Evolutionary conservation across 2,113 vertebrate species (phyloP).

Genomic region (Carassius carassius): DNA sequence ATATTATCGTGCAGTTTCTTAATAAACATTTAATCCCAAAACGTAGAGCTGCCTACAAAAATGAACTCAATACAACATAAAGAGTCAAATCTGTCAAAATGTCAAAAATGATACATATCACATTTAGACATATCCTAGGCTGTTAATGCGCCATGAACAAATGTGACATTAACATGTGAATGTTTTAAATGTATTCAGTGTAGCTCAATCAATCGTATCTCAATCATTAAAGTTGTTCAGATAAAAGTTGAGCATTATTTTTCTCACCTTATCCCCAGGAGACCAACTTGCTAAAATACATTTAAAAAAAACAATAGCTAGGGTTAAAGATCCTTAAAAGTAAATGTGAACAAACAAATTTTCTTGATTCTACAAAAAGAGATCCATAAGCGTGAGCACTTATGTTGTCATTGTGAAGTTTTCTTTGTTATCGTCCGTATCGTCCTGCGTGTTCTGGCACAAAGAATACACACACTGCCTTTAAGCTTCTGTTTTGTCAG

Average conservation of each 20-base stretch:
- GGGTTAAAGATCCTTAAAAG: not conserved
- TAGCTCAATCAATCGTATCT: not conserved
- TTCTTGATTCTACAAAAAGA: not conserved
- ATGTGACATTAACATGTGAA: not conserved
- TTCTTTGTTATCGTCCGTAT: conserved; percentile 5
- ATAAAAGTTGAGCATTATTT: not conserved
- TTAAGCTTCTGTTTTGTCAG: conserved; percentile 55
- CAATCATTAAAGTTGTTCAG: not conserved
- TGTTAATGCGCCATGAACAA: not conserved
- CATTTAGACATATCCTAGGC: too few relatives aligned
- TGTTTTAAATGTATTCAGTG: not conserved
- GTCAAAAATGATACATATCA: too few relatives aligned
- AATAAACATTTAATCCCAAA: not conserved
- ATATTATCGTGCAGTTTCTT: not conserved
- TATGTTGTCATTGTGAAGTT: not conserved
- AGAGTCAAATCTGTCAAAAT: too few relatives aligned
- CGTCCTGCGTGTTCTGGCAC: conserved; percentile 40
- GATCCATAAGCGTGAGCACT: not conserved
- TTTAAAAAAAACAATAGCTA: not conserved
- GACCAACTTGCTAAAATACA: conserved; percentile 16
- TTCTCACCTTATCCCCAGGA: conserved; percentile 45
- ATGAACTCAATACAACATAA: too few relatives aligned
- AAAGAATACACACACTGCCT: conserved; percentile 67
- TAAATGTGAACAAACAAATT: not conserved
- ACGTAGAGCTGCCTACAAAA: not conserved